Conservation (phyloP, 1,140 invertebrate genomes). For the Lepidostoma basale region DNA sequence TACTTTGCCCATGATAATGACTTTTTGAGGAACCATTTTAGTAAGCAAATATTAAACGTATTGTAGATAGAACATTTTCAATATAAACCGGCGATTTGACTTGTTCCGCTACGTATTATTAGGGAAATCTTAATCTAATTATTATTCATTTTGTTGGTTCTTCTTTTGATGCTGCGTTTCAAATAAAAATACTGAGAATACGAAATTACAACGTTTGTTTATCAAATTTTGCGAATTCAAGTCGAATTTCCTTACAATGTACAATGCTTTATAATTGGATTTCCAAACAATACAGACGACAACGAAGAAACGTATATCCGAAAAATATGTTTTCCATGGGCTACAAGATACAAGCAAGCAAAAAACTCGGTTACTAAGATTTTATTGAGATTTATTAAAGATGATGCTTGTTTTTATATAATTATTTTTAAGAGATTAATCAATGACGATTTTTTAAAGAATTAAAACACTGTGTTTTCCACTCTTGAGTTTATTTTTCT, state of each 20-base stretch:
- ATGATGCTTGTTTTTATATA: neutral
- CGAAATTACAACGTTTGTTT: slow-evolving; percentile 15
- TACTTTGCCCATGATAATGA: too few relatives aligned
- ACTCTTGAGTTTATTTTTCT: too few relatives aligned
- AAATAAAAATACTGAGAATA: slow-evolving; percentile 2
- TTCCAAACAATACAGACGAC: slow-evolving; percentile 12
- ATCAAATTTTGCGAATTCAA: slow-evolving; percentile 13
- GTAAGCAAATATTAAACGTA: too few relatives aligned
- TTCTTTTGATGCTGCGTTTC: slow-evolving; percentile 1
- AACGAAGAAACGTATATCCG: neutral
- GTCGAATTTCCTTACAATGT: neutral
- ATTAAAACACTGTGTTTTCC: too few relatives aligned
- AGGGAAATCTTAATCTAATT: slow-evolving; percentile 17
- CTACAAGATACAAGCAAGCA: neutral
- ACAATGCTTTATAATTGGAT: slow-evolving; percentile 24
- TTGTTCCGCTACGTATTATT: slow-evolving; percentile 1
- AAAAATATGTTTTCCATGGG: neutral
- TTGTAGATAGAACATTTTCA: too few relatives aligned
- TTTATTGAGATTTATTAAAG: slow-evolving; percentile 15
- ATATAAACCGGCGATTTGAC: too few relatives aligned
- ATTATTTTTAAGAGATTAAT: neutral
- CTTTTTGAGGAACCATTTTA: too few relatives aligned
- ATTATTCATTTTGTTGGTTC: slow-evolving; percentile 19
- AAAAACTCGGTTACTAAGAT: slow-evolving; percentile 1
- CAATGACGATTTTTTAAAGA: too few relatives aligned